Percentiles rank a stretch among this genome's conserved stretches.
Conservation (phyloP, 2,797 vertebrate species). For the Percopsis omiscomaycus region DNA sequence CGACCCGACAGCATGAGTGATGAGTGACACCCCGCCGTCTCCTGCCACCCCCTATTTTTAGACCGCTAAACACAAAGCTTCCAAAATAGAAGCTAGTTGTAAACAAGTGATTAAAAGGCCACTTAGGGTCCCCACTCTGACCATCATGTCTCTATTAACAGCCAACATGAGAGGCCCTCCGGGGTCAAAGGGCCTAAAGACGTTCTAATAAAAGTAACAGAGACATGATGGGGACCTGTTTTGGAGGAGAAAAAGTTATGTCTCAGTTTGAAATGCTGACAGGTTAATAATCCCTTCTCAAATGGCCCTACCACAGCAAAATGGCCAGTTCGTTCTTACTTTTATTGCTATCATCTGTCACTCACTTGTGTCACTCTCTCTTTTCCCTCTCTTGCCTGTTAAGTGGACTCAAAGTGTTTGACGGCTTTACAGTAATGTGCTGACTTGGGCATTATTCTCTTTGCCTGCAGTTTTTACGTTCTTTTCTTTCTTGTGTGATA, state of each 20-base stretch:
- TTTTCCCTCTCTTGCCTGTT: conserved; percentile 43
- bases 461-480: conserved; percentile 24
- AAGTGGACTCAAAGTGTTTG: conserved; percentile 71
- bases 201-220: conserved; percentile 89
- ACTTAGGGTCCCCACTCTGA: conserved; percentile 84
- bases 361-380: conserved; percentile 66
- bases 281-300: conserved; percentile 91
- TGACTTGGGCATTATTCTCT: conserved; percentile 53
- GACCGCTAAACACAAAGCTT: conserved; percentile 85
- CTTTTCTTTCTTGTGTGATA: conserved; percentile 41
- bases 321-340: conserved; percentile 77
- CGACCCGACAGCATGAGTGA: conserved; percentile 70
- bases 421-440: conserved; percentile 65
- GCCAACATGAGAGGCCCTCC: conserved; percentile 82
- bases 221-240: conserved; percentile 74
- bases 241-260: conserved; percentile 76
- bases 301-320: conserved; percentile 78
- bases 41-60: conserved; percentile 87
- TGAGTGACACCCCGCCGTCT: conserved; percentile 73
- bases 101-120: conserved; percentile 87
- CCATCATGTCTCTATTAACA: conserved; percentile 87
- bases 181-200: conserved; percentile 90
- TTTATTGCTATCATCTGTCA: conserved; percentile 79
- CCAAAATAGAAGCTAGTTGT: conserved; percentile 82
- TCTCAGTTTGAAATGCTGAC: conserved; percentile 89